Evolutionary conservation across 2,888 invertebrate species (phyloP).

Genomic region (Eurytoma adleriae): DNA sequence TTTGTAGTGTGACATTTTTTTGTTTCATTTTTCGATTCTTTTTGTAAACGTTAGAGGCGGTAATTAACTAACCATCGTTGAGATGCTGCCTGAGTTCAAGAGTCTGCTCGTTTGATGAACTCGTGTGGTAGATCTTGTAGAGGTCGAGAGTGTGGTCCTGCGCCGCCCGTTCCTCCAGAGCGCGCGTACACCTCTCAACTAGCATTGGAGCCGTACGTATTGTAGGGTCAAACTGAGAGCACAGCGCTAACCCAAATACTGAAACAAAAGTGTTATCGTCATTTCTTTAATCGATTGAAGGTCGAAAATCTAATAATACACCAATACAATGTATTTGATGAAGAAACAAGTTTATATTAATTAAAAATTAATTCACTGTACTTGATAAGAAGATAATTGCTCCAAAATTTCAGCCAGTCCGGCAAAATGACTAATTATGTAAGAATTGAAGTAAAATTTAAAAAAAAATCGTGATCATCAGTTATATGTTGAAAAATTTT

Average conservation of each 20-base stretch:
- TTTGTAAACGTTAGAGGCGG: no score
- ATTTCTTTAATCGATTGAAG: neutral
- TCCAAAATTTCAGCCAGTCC: no score
- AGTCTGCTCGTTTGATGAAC: slow-evolving; percentile 80
- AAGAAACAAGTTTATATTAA: no score
- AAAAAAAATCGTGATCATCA: no score
- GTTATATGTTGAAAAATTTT: no score
- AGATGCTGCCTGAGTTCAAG: slow-evolving; percentile 79
- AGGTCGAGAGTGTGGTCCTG: slow-evolving; percentile 79
- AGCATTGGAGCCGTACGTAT: slow-evolving; percentile 80
- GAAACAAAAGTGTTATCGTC: slow-evolving; percentile 59
- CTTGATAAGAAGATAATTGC: no score
- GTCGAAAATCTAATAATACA: neutral
- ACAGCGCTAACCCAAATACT: slow-evolving; percentile 82
- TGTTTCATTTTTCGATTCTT: no score
- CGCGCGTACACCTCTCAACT: slow-evolving; percentile 80
- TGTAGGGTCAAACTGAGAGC: slow-evolving; percentile 80
- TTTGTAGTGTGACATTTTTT: no score
- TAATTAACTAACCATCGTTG: slow-evolving; percentile 73
- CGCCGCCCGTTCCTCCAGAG: slow-evolving; percentile 80
- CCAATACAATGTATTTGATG: neutral
- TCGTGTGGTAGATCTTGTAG: slow-evolving; percentile 82
- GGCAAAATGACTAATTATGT: no score
- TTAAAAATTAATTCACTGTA: no score
- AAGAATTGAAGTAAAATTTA: no score